Evolutionary conservation across 1,140 invertebrate species (phyloP), one percentile per base, ranked within the genome.

Genomic region (Ylistrum balloti): DNA sequence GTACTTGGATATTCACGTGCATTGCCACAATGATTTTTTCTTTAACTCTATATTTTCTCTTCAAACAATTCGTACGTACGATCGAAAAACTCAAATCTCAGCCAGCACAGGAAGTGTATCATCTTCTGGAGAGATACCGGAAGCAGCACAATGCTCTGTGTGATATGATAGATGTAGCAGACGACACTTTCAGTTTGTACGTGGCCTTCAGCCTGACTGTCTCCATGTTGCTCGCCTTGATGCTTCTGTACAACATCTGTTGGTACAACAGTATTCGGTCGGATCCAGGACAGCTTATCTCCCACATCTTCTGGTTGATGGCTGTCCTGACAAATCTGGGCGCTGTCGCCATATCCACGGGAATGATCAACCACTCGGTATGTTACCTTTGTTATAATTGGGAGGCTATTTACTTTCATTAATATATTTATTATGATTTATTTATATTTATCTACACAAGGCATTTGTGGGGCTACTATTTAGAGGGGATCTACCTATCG

Each of bases 301-400:
- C 56, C 28, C 56, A 74, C n/a, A 74, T 74, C 22, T 74, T 74
- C n/a, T 74, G 56, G 56, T 28, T 74, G n/a, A 74, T 74, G 56
- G 56, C 56, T 7, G 56, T 74, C 0, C 5, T 74, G 3, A 28
- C 22, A 3, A 74, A 74, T 28, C 56, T 74, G 5, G 17, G 56
- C 7, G n/a, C n/a, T 28, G 56, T 74, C 1, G n/a, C 56, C 56
- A 28, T 74, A n/a, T 28, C 56, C 9, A 74, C 56, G 5, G n/a
- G 56, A 7, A 28, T 74, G 56, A 74, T 74, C 56, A 74, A 74
- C n/a, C 56, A 74, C 3, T 74, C 22, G 56, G 56, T 74, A 28
- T 7, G 56, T 74, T n/a, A n/a, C n/a, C n/a, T n/a, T n/a, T n/a
- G n/a, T n/a, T n/a, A n/a, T n/a, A n/a, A n/a, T n/a, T n/a, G n/a